Evolutionary conservation across 2,888 invertebrate species (phyloP).

Genomic region (Erebia aethiops): DNA sequence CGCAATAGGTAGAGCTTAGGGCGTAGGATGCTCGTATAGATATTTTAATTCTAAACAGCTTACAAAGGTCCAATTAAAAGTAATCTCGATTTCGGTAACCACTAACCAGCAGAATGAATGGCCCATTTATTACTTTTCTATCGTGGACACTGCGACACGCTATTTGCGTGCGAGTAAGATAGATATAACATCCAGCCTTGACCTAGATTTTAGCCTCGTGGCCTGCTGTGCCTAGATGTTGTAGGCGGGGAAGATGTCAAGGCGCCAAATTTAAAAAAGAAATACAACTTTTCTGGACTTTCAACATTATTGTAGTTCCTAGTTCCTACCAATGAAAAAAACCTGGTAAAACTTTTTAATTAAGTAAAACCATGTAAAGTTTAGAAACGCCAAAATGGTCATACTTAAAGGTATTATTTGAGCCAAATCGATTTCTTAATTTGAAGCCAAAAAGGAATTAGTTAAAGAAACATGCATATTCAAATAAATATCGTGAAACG

Average conservation of each 20-base stretch:
- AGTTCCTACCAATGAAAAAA: neutral
- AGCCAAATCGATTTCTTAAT: neutral
- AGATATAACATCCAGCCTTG: slow-evolving; percentile 36
- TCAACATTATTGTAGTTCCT: too few species aligned
- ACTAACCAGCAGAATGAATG: slow-evolving; percentile 20
- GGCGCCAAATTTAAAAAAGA: slow-evolving; percentile 46
- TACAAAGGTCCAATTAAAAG: slow-evolving; percentile 31
- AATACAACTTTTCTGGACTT: neutral
- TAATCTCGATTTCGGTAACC: slow-evolving; percentile 12
- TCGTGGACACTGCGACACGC: slow-evolving; percentile 31
- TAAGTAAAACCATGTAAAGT: neutral
- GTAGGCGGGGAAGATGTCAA: slow-evolving; percentile 34
- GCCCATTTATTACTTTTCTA: slow-evolving; percentile 32
- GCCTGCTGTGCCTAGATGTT: slow-evolving; percentile 25
- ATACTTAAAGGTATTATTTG: too few species aligned
- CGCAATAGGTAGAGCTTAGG: neutral
- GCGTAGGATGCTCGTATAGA: slow-evolving; percentile 11
- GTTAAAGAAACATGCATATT: neutral
- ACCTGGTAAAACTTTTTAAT: too few species aligned
- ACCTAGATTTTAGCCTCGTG: slow-evolving; percentile 29
- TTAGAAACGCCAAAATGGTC: neutral
- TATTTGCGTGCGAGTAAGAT: slow-evolving; percentile 36
- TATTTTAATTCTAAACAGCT: slow-evolving; percentile 22
- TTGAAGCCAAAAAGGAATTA: neutral
- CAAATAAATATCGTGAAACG: neutral